phyloP scores from a whole-genome alignment of 2,797 vertebrate species.

The Propithecus perrieri region DNA sequence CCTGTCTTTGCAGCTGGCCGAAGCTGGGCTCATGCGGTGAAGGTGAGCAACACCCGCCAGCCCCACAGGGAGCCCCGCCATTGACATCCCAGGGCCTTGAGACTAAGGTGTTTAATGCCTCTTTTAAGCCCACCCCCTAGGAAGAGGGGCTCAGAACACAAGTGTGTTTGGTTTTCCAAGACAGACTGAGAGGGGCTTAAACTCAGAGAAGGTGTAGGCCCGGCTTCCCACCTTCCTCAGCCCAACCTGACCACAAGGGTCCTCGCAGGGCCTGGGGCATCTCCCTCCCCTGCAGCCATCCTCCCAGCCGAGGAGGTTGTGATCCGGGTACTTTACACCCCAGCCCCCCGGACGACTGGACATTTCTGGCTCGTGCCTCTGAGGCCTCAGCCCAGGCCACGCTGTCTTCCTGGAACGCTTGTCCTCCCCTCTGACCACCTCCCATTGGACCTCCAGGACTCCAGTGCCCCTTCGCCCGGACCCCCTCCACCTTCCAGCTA shows the following conservation, averaged over 20 bases:
- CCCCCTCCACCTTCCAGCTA: neutral
- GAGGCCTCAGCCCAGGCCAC: neutral
- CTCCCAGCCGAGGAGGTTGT: neutral
- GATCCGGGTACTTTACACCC: neutral
- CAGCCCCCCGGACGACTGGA: fast-evolving
- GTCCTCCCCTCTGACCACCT: neutral
- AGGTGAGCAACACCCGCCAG: neutral
- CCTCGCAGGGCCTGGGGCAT: fast-evolving
- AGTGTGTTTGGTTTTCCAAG: neutral
- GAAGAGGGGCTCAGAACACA: neutral
- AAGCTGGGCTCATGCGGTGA: fast-evolving
- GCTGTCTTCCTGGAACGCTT: neutral
- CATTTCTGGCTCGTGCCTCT: neutral
- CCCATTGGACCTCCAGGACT: neutral
- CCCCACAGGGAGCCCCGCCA: neutral
- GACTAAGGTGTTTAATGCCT: neutral
- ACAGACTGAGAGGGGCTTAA: neutral
- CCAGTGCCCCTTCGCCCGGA: neutral
- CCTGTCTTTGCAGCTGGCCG: neutral
- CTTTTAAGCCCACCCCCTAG: neutral
- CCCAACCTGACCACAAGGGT: neutral
- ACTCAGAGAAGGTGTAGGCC: neutral
- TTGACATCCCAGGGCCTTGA: neutral
- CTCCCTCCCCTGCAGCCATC: neutral
- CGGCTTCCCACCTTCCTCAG: neutral